Base-by-base conservation (phyloP, 2,888 invertebrate species). In the Drosophila mimetica region DNA sequence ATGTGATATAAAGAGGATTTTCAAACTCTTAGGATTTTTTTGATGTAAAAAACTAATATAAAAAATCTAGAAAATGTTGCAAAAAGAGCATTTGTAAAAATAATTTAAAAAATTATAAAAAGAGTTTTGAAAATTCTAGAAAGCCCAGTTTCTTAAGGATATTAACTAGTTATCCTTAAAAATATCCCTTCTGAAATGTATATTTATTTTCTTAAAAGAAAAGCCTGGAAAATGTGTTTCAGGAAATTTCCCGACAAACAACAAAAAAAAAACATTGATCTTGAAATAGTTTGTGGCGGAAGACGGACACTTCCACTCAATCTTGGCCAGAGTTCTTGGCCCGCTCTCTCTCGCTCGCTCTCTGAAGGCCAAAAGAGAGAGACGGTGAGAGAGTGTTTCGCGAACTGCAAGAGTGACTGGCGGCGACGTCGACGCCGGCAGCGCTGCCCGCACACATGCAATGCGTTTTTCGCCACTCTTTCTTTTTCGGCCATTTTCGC, bases 361-460 rank as follows among this genome's bases (percentile, higher is more conserved):
- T 32, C 22, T 47, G 13, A 25, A 14, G 30, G 41, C 47, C 47
- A 6, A 28, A 28, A 44, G 25, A 7, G 25, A 25, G 25, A 14
- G 4, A 28, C n/a, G n/a, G n/a, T n/a, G 18, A 16, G 52, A 51
- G 51, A 51, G 51, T 34, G 22, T 7, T 55, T 36, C 11, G 34
- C 52, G 20, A 54, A 54, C 37, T 60, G 60, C 60, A 60, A 60
- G 59, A 59, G 69, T 34, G 25, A 30, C 39, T 14, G 51, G 30
- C 25, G 37, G 18, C 30, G 63, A 9, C 14, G 64, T 30, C 37
- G 63, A 13, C 53, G 34, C 8, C 9, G 41, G 30, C 41, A 55
- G 55, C 67, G 53, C 32, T 11, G 66, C 60, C 37, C 48, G 61
- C 53, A 63, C 70, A 66, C 69, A 67, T 37, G 69, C 69, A 67